phyloP scores from a whole-genome alignment of 2,113 vertebrate genomes.

The Ursus arctos region DNA sequence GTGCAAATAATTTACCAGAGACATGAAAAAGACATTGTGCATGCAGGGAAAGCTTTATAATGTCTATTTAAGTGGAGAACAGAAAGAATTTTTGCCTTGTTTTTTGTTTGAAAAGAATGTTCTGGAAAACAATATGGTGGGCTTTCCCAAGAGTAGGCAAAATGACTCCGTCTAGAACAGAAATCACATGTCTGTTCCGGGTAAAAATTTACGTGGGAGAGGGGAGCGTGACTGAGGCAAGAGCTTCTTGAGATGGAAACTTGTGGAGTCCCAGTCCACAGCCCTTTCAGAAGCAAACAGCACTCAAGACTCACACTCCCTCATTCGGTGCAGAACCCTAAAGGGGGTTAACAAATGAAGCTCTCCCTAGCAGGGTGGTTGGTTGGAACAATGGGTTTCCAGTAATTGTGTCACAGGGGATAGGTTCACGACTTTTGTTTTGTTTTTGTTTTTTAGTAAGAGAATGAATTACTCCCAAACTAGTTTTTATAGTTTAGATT shows the following conservation, averaged over 20 bases:
- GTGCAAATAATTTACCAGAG: constrained; percentile 71
- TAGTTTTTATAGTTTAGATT: neutral
- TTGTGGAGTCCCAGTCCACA: neutral
- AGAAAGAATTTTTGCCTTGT: constrained; percentile 18
- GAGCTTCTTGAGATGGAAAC: neutral
- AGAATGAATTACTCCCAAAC: constrained; percentile 5
- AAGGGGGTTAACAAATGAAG: neutral
- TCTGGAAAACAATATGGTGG: constrained; percentile 9
- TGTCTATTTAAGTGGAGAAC: constrained; percentile 21
- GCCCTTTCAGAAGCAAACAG: neutral
- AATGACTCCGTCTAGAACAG: neutral
- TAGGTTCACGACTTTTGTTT: neutral
- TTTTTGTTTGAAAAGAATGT: constrained; percentile 41
- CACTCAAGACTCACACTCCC: fast-evolving
- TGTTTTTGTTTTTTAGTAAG: neutral
- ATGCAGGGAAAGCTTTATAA: neutral
- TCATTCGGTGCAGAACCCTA: neutral
- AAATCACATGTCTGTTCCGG: neutral
- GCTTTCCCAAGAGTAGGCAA: neutral
- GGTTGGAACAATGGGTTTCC: neutral
- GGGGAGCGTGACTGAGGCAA: neutral
- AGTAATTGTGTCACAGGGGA: neutral
- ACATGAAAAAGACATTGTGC: neutral
- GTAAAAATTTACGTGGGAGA: neutral
- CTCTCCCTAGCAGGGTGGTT: neutral